Evolutionary conservation across 2,797 vertebrate genomes (phyloP).

Genomic region (Ctenochaetus hawaiiensis): DNA sequence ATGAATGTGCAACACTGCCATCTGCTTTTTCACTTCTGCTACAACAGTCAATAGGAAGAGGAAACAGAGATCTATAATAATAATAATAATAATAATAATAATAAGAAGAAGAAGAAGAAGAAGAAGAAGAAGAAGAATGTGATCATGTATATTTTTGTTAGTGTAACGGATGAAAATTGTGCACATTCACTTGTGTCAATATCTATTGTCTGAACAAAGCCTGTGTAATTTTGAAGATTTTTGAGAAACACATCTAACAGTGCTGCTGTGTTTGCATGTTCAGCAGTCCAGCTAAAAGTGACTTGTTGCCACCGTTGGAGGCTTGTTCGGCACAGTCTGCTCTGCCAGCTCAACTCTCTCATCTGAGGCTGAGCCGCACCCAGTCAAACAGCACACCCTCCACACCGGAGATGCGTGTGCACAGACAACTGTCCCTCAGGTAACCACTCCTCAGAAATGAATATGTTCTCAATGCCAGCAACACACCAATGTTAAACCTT

Average conservation of each 20-base stretch:
- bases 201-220: neutral
- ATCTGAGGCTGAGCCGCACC: slow-evolving; percentile 72
- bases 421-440: slow-evolving; percentile 88
- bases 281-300: slow-evolving; percentile 83
- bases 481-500: neutral
- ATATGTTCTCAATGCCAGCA: neutral
- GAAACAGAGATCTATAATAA: neutral
- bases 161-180: neutral
- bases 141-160: neutral
- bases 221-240: neutral
- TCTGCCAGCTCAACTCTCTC: slow-evolving; percentile 68
- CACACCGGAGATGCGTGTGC: slow-evolving; percentile 88
- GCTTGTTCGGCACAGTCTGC: slow-evolving; percentile 70
- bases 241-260: slow-evolving; percentile 3
- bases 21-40: slow-evolving; percentile 38
- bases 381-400: slow-evolving; percentile 87
- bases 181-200: neutral
- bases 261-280: slow-evolving; percentile 32
- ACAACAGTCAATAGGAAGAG: slow-evolving; percentile 23
- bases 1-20: slow-evolving; percentile 56
- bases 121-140: neutral
- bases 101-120: neutral
- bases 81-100: slow-evolving; percentile 18
- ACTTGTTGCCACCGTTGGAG: slow-evolving; percentile 82
- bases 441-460: slow-evolving; percentile 55